phyloP scores from a whole-genome alignment of 2,888 invertebrate species.

The Dryocosmus kuriphilus region DNA sequence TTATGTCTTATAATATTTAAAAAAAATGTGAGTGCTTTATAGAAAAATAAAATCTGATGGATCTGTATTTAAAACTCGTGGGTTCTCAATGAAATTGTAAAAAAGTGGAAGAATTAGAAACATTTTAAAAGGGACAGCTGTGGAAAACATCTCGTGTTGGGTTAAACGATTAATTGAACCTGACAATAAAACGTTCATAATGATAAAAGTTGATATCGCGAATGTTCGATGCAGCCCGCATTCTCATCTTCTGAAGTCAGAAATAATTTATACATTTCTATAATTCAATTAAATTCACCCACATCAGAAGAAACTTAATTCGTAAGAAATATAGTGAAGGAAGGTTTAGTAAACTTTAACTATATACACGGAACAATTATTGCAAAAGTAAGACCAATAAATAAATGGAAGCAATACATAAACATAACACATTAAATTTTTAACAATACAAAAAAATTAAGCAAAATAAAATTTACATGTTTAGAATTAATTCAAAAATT shows the following conservation, averaged over 20 bases:
- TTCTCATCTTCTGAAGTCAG: conserved; percentile 1
- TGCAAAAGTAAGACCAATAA: no score
- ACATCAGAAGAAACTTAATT: neutral
- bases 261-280: neutral
- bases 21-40: neutral
- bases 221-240: conserved; percentile 12
- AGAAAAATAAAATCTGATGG: neutral
- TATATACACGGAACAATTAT: no score
- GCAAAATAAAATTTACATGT: no score
- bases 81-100: neutral
- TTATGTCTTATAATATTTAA: neutral
- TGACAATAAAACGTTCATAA: conserved; percentile 48
- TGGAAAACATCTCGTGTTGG: conserved; percentile 38
- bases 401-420: neutral
- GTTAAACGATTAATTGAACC: conserved; percentile 71
- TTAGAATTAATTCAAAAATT: no score
- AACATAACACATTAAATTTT: no score
- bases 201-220: conserved; percentile 12
- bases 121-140: conserved; percentile 23
- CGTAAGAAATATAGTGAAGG: neutral
- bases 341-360: neutral
- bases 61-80: neutral
- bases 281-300: neutral
- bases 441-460: no score
- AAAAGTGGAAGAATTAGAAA: conserved; percentile 20